These are phyloP conservation scores for Pogona vitticeps DNA, from an alignment of 2,113 vertebrate genomes.

Conservation along the genomic window DNA sequence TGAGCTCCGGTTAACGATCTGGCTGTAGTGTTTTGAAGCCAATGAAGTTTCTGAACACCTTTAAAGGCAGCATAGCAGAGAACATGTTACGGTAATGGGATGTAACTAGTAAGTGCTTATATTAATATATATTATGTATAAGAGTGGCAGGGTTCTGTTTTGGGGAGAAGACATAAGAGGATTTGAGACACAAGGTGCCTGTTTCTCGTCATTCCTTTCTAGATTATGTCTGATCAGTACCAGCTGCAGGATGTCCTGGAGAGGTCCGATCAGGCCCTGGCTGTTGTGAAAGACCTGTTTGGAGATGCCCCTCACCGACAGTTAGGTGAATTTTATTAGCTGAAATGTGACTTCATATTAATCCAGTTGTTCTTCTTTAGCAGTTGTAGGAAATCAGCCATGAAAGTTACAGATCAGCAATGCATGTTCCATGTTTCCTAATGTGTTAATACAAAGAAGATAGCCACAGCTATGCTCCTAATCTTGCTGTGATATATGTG, in stretches of 20 bases:
- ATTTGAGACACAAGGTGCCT: slow-evolving; percentile 1
- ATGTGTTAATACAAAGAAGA: background rate
- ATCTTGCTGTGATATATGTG: no score
- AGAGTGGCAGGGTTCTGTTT: background rate
- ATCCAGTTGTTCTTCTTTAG: background rate
- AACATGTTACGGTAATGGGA: background rate
- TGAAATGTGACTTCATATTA: fast-evolving
- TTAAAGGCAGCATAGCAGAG: background rate
- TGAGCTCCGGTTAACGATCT: no score
- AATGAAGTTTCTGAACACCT: no score
- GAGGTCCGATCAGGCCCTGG: slow-evolving; percentile 84
- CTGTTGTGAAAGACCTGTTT: slow-evolving; percentile 84
- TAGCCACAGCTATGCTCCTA: no score
- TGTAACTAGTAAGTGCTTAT: no score
- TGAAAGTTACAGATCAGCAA: background rate
- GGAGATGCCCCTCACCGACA: slow-evolving; percentile 83
- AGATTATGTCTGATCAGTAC: slow-evolving; percentile 91
- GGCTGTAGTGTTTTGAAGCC: no score
- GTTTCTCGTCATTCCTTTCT: slow-evolving; percentile 41
- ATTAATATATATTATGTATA: background rate
- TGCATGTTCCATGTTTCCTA: background rate
- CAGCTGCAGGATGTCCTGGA: slow-evolving; percentile 85
- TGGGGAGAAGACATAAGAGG: background rate
- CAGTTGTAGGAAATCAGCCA: fast-evolving
- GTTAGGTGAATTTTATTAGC: slow-evolving; percentile 76